phyloP scores from a whole-genome alignment of 2,888 invertebrate genomes.

The Lamellibrachia satsuma region DNA sequence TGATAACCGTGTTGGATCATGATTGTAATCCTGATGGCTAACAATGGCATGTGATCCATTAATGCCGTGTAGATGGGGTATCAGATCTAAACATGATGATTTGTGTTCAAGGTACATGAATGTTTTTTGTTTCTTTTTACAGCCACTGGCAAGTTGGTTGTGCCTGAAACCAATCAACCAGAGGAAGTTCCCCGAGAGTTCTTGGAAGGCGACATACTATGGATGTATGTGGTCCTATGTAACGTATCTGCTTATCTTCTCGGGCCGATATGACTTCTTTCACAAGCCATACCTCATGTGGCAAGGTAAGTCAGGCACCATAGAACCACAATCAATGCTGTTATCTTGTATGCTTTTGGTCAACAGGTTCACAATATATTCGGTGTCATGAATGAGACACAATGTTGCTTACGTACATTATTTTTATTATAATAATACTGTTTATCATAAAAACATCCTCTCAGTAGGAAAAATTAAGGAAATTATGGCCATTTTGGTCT shows the following conservation, averaged over 20 bases:
- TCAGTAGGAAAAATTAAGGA: too few species aligned
- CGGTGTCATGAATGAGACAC: too few species aligned
- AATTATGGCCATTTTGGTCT: too few species aligned
- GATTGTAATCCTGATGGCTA: too few species aligned
- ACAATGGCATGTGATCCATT: too few species aligned
- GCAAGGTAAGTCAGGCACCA: slow-evolving; percentile 48
- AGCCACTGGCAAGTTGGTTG: slow-evolving; percentile 57
- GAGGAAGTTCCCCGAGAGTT: slow-evolving; percentile 65
- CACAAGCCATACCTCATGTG: slow-evolving; percentile 61
- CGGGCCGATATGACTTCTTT: slow-evolving; percentile 58
- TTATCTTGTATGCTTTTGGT: too few species aligned
- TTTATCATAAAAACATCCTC: too few species aligned
- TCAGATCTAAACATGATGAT: neutral
- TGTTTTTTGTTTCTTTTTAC: slow-evolving; percentile 38
- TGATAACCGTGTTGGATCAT: too few species aligned
- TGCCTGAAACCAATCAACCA: slow-evolving; percentile 50
- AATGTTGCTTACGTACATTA: too few species aligned
- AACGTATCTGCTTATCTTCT: slow-evolving; percentile 58
- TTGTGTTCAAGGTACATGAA: neutral
- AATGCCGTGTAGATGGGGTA: neutral
- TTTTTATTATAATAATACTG: too few species aligned
- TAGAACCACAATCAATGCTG: neutral
- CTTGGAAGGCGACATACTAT: slow-evolving; percentile 66
- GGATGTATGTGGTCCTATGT: slow-evolving; percentile 58
- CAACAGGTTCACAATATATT: too few species aligned